Evolutionary conservation across 2,888 invertebrate species (phyloP).

Genomic region (Chydorus sphaericus): DNA sequence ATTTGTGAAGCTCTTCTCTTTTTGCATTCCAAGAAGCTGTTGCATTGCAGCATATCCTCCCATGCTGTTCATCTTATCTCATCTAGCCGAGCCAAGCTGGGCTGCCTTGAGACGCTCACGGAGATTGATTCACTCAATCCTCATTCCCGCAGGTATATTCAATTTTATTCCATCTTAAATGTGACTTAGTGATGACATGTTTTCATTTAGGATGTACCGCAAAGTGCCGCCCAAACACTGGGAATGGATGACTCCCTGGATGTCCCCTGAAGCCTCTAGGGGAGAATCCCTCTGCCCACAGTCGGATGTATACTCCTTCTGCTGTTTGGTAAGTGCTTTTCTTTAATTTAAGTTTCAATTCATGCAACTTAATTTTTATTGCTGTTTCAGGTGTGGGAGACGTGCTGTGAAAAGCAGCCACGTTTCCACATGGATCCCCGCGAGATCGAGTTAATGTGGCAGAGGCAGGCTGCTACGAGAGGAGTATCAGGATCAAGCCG

Average conservation of each 20-base stretch:
- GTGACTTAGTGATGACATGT: too few species aligned
- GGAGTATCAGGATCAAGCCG: too few species aligned
- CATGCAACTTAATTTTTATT: too few species aligned
- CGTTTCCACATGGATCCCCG: not conserved
- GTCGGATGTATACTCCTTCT: conserved; percentile 32
- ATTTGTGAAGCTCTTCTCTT: conserved; percentile 30
- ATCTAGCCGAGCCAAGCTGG: conserved; percentile 28
- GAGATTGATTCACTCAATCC: too few species aligned
- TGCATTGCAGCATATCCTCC: conserved; percentile 32
- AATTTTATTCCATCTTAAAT: not conserved
- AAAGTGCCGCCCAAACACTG: conserved; percentile 12
- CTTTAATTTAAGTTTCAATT: too few species aligned
- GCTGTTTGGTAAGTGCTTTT: too few species aligned
- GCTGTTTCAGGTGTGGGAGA: too few species aligned
- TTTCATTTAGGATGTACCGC: not conserved
- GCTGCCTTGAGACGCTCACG: conserved; percentile 28
- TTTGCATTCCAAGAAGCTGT: conserved; percentile 29
- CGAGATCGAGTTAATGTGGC: conserved; percentile 6
- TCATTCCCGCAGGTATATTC: too few species aligned
- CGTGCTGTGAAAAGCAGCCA: conserved; percentile 19
- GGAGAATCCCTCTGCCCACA: conserved; percentile 25
- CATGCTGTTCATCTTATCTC: conserved; percentile 31
- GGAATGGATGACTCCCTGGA: conserved; percentile 27
- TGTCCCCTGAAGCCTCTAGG: conserved; percentile 31
- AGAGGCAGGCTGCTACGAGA: too few species aligned